phyloP scores from a whole-genome alignment of 2,888 invertebrate genomes.

The Sarcophaga variegata region DNA sequence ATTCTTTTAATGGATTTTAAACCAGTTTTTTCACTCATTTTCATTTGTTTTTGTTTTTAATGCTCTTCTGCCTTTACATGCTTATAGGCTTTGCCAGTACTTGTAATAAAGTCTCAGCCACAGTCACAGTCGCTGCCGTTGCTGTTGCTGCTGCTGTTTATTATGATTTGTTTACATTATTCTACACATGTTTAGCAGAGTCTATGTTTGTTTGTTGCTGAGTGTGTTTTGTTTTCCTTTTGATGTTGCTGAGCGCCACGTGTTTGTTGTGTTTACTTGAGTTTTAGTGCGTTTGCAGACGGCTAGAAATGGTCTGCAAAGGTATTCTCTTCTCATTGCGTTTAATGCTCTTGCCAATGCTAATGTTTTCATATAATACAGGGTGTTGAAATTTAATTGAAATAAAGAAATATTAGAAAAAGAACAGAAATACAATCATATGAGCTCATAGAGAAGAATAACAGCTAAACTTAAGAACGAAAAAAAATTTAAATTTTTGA shows the following conservation, averaged over 20 bases:
- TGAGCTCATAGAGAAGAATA: no score
- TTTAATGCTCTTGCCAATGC: background rate
- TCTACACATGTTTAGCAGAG: background rate
- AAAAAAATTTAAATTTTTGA: no score
- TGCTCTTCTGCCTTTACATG: conserved; percentile 17
- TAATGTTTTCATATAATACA: conserved; percentile 22
- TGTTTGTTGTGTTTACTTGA: conserved; percentile 61
- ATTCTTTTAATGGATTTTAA: conserved; percentile 38
- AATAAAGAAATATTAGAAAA: background rate
- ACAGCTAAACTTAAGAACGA: no score
- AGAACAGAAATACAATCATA: no score
- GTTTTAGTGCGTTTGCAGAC: conserved; percentile 49
- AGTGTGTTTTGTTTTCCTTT: conserved; percentile 44
- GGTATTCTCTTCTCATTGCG: conserved; percentile 19
- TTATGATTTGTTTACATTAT: conserved; percentile 66
- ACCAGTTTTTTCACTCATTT: conserved; percentile 32
- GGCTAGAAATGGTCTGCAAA: conserved; percentile 31
- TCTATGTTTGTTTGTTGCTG: conserved; percentile 29
- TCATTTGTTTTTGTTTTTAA: conserved; percentile 30
- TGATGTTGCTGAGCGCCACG: conserved; percentile 63
- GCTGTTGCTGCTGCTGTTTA: conserved; percentile 33
- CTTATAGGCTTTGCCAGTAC: background rate
- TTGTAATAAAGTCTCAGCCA: conserved; percentile 4
- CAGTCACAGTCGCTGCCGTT: conserved; percentile 3
- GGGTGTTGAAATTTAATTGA: conserved; percentile 18